Evolutionary conservation across 2,797 vertebrate genomes (phyloP).

Genomic region (Leucoraja ocellata): DNA sequence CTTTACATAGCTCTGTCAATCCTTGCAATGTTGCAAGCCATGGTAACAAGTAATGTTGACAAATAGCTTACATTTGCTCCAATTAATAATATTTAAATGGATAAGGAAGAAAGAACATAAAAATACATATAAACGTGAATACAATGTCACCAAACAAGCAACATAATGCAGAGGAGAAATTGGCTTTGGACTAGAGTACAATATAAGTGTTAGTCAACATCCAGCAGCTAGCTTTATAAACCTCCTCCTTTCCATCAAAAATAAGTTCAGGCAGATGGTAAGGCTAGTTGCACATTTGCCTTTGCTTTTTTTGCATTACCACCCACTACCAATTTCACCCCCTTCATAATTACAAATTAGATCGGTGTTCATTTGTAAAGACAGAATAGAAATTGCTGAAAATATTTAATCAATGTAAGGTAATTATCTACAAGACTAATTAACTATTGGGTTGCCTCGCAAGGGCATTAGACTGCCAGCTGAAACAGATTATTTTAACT

Average conservation of each 20-base stretch:
- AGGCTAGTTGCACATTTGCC: background rate
- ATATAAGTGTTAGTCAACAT: too few species aligned
- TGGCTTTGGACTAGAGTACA: background rate
- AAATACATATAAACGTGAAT: background rate
- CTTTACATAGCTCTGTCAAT: background rate
- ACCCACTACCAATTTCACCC: background rate
- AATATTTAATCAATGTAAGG: constrained; percentile 29
- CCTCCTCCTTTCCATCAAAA: background rate
- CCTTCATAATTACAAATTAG: constrained; percentile 29
- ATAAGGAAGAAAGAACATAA: background rate
- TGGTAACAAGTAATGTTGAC: background rate
- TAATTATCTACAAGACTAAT: constrained; percentile 17
- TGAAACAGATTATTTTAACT: constrained; percentile 13
- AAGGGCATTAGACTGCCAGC: background rate
- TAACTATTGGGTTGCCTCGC: background rate
- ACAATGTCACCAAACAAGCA: background rate
- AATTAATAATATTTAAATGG: background rate
- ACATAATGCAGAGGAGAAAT: background rate
- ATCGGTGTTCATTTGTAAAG: constrained; percentile 31
- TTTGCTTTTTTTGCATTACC: background rate
- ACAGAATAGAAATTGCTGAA: background rate
- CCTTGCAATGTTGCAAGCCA: background rate
- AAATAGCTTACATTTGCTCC: background rate
- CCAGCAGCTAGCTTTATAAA: background rate
- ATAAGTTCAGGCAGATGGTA: background rate